phyloP scores from a whole-genome alignment of 2,888 invertebrate species.

The Oasisia sp. region DNA sequence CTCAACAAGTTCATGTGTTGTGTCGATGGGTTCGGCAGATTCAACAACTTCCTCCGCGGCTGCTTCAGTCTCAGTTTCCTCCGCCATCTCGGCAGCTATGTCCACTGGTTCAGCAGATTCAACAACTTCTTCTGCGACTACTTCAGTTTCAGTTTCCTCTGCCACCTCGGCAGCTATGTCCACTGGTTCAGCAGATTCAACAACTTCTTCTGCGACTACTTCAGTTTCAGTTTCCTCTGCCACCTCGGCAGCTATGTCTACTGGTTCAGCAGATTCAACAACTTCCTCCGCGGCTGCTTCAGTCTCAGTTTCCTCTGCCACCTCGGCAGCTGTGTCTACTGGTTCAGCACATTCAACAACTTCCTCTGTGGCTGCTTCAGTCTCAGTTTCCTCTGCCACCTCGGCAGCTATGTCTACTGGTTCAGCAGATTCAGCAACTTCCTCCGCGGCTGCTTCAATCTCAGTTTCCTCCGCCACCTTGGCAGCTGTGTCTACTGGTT shows the following conservation, averaged over 20 bases:
- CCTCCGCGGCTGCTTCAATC: neutral
- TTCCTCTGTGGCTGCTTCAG: neutral
- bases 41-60: neutral
- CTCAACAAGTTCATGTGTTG: neutral
- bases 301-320: neutral
- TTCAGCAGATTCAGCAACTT: too few species aligned
- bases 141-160: neutral
- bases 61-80: neutral
- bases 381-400: neutral
- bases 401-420: too few species aligned
- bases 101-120: neutral
- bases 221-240: neutral
- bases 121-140: slow-evolving; percentile 14
- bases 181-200: neutral
- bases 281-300: neutral
- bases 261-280: neutral
- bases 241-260: too few species aligned
- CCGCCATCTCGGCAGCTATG: neutral
- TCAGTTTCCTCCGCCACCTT: neutral
- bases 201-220: neutral
- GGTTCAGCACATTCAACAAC: neutral
- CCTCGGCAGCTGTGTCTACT: slow-evolving; percentile 53
- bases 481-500: neutral
- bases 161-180: neutral
- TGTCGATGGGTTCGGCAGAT: neutral